Evolutionary conservation across 2,113 vertebrate species (phyloP).

Genomic region (Otocyon megalotis): DNA sequence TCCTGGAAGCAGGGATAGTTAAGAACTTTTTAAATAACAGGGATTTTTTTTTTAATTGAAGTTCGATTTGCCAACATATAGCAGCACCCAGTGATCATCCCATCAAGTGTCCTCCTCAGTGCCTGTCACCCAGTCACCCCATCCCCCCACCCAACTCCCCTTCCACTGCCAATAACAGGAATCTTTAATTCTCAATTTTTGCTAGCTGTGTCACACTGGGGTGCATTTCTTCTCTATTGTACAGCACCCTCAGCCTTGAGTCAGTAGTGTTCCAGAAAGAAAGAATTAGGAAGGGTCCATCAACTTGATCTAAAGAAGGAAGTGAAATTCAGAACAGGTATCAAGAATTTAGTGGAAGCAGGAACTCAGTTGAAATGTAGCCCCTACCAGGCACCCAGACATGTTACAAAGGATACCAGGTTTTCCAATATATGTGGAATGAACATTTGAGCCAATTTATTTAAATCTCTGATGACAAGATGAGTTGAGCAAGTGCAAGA

Average conservation of each 20-base stretch:
- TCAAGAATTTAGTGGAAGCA: background rate
- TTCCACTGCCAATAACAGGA: background rate
- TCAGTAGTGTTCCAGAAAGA: background rate
- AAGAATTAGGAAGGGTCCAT: background rate
- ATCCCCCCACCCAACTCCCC: no score
- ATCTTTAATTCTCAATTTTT: background rate
- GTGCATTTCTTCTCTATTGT: background rate
- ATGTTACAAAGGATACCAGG: background rate
- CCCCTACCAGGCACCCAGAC: background rate
- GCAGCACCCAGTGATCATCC: no score
- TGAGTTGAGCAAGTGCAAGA: background rate
- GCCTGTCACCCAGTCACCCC: no score
- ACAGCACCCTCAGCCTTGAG: background rate
- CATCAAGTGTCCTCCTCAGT: no score
- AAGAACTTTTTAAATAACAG: background rate
- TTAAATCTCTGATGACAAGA: background rate
- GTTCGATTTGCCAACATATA: no score
- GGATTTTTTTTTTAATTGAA: no score
- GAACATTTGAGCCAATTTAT: background rate
- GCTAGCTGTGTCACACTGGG: background rate
- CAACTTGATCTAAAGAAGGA: background rate
- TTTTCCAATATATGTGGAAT: background rate
- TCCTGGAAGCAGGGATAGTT: background rate
- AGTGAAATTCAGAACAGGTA: background rate
- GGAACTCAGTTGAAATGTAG: background rate